These are phyloP conservation scores for Salarias fasciatus DNA, from an alignment of 2,797 vertebrate species.

Conservation along the genomic window DNA sequence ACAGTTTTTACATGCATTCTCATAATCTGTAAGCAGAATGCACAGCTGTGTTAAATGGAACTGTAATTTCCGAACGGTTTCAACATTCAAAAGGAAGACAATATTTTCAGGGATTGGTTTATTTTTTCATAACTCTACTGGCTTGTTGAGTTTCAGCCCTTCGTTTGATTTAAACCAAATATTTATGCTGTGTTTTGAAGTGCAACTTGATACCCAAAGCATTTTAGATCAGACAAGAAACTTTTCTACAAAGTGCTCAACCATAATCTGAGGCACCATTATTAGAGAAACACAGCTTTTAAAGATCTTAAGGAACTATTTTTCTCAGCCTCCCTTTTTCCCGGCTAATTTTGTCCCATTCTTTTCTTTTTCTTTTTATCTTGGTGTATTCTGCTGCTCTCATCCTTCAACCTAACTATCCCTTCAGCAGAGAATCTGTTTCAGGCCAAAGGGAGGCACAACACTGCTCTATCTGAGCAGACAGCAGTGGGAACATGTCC, in stretches of 20 bases:
- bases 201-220: too few species aligned
- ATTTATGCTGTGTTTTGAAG: too few species aligned
- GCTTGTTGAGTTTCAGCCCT: too few species aligned
- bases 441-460: conserved; percentile 43
- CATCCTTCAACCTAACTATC: conserved; percentile 54
- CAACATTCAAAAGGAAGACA: too few species aligned
- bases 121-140: too few species aligned
- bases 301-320: conserved; percentile 10
- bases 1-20: too few species aligned
- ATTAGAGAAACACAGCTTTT: conserved; percentile 11
- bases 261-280: conserved; percentile 6
- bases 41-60: too few species aligned
- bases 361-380: conserved; percentile 2
- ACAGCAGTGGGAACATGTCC: conserved; percentile 55
- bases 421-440: conserved; percentile 52
- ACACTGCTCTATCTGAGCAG: conserved; percentile 51
- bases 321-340: conserved; percentile 5
- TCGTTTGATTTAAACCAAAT: too few species aligned
- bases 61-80: too few species aligned
- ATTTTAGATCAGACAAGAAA: too few species aligned
- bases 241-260: background rate
- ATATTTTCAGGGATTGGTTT: too few species aligned
- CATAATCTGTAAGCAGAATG: too few species aligned
- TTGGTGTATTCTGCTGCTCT: conserved; percentile 10
- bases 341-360: background rate